phyloP scores from a whole-genome alignment of 2,113 vertebrate species.

The Reinhardtius hippoglossoides region DNA sequence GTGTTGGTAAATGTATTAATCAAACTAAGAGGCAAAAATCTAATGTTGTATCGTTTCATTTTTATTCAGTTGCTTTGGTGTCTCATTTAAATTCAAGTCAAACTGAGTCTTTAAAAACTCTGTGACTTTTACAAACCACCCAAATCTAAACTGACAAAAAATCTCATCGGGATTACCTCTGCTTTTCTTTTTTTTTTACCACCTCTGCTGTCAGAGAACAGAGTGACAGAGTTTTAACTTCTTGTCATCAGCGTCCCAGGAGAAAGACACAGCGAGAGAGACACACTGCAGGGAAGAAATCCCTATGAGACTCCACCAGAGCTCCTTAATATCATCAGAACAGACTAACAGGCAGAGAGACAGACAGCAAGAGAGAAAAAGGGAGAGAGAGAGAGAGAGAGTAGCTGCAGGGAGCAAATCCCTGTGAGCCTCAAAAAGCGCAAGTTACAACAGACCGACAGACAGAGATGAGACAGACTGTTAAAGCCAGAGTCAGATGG shows the following conservation, averaged over 20 bases:
- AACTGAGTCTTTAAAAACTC: constrained; percentile 26
- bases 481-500: not conserved
- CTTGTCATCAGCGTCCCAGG: constrained; percentile 51
- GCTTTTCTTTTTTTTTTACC: constrained; percentile 27
- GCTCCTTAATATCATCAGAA: constrained; percentile 47
- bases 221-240: constrained; percentile 63
- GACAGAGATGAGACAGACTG: not conserved
- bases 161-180: constrained; percentile 47
- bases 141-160: constrained; percentile 3
- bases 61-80: constrained; percentile 27
- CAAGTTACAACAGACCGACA: constrained; percentile 22
- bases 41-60: constrained; percentile 38
- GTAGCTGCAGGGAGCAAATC: constrained; percentile 48
- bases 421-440: constrained; percentile 36
- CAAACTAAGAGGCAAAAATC: not conserved
- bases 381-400: not conserved
- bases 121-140: not conserved
- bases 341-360: constrained; percentile 32
- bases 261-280: constrained; percentile 25
- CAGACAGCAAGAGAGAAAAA: constrained; percentile 7
- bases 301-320: constrained; percentile 45
- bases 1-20: constrained; percentile 9
- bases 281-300: constrained; percentile 48
- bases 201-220: constrained; percentile 44
- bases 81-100: constrained; percentile 35